A percentile compares a stretch with the other conserved stretches of the same genome.
Conservation (phyloP, 2,113 vertebrate species). For the Pomatostomus ruficeps region DNA sequence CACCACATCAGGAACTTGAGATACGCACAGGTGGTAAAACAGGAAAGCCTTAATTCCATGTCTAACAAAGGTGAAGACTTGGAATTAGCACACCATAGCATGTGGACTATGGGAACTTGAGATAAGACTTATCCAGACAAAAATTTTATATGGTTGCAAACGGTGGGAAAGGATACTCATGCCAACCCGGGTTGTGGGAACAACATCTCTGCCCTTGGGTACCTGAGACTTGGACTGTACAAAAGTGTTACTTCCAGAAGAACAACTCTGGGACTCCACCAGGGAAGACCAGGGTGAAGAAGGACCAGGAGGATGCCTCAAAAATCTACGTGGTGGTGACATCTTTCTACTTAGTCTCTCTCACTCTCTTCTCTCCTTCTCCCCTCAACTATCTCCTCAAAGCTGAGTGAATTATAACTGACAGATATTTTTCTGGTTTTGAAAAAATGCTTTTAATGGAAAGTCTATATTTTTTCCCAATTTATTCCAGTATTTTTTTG, state of each 20-base stretch:
- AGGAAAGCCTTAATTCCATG: background rate
- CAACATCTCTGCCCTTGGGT: background rate
- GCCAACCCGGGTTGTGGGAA: background rate
- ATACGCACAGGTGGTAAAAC: background rate
- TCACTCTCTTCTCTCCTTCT: background rate
- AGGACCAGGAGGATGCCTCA: background rate
- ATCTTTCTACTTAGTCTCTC: background rate
- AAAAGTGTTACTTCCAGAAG: background rate
- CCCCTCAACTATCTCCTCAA: background rate
- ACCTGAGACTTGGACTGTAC: background rate
- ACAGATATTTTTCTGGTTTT: background rate
- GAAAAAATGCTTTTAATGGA: background rate
- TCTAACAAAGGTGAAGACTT: background rate
- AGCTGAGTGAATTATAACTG: background rate
- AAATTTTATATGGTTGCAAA: rapidly evolving
- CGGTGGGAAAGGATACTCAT: background rate
- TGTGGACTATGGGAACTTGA: background rate
- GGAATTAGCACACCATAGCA: background rate
- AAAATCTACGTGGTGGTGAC: background rate
- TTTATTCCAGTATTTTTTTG: background rate
- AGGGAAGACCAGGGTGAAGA: rapidly evolving
- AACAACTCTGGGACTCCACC: background rate
- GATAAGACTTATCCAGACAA: background rate
- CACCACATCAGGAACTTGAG: background rate
- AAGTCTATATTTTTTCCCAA: background rate